Base-by-base conservation (phyloP, 2,113 vertebrate species). In the Ammodytes marinus region DNA sequence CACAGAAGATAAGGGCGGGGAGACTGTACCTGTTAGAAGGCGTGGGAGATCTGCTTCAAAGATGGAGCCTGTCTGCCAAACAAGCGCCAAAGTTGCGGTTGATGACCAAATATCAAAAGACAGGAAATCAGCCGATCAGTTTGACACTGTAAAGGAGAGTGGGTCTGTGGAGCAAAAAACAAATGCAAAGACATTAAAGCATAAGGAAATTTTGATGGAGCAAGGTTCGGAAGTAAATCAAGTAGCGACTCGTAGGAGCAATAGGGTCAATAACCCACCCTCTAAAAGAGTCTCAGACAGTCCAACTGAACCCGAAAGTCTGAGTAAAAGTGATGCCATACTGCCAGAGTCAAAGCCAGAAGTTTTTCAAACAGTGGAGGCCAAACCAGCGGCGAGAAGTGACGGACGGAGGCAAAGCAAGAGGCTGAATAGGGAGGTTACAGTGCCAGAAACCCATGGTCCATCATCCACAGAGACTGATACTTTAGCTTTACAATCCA, bases 31-130 rank as follows among this genome's bases (percentile, higher is more conserved):
- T 83, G 67, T 79, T 14, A 94, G 93, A 79, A 88, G 94, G 45
- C 93, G 95, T 53, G 95, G 95, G 19, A 89, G 95, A 82, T 94
- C 94, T 72, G 94, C 94, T 47, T 79, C 89, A 79, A 95, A 93
- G 81, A 73, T 68, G 13, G 82, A 91, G 40, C 66, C 89, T 3
- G 69, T 63, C 64, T 70, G 67, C 39, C 90, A 91, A 79, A 66
- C 73, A 14, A 82, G 78, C 76, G 59, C 88, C 78, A 93, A 93
- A 90, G 68, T 68, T 83, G 87, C 80, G 69, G 70, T 74, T 52
- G 82, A 83, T 83, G 92, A 95, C 87, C 93, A 93, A 92, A 95
- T 91, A 79, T 55, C 72, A 19, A 87, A 87, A 61, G 84, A 76
- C 8, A 77, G 63, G 54, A 90, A 80, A 69, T 59, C 92, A 45